These are phyloP conservation scores for Embiotoca jacksoni DNA, from an alignment of 2,113 vertebrate genomes.

Conservation along the genomic window DNA sequence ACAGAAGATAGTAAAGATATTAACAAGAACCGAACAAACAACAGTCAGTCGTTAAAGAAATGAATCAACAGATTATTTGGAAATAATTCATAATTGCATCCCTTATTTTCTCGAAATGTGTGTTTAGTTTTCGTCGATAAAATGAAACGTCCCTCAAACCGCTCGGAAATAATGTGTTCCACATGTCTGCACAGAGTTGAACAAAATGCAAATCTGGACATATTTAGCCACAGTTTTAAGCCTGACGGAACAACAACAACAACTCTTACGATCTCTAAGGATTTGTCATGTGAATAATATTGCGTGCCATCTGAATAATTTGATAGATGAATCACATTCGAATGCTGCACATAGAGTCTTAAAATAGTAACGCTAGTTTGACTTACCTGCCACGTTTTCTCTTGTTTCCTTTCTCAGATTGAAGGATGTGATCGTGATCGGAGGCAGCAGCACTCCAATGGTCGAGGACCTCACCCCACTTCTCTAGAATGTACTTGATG, in stretches of 20 bases:
- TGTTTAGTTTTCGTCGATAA: not conserved
- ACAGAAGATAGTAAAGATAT: too few relatives aligned
- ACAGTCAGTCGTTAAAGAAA: too few relatives aligned
- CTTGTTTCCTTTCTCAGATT: constrained; percentile 48
- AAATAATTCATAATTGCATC: not conserved
- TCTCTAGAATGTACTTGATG: constrained; percentile 97
- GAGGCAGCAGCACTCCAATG: constrained; percentile 62
- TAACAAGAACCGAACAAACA: too few relatives aligned
- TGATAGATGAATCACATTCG: not conserved
- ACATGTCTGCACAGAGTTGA: not conserved
- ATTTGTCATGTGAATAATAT: not conserved
- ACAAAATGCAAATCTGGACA: not conserved
- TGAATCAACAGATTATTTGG: not conserved
- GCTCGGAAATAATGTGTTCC: not conserved
- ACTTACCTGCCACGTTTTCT: constrained; percentile 1
- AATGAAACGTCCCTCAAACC: not conserved
- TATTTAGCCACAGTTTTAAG: too few relatives aligned
- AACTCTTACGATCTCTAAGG: not conserved
- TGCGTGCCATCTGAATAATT: not conserved
- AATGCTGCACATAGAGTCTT: not conserved
- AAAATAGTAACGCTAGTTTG: not conserved
- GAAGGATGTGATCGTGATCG: constrained; percentile 84
- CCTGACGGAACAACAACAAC: not conserved
- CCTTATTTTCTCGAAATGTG: not conserved
- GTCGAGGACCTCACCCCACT: constrained; percentile 57